Base-by-base conservation (phyloP, 2,797 vertebrate species). In the Pampus argenteus region DNA sequence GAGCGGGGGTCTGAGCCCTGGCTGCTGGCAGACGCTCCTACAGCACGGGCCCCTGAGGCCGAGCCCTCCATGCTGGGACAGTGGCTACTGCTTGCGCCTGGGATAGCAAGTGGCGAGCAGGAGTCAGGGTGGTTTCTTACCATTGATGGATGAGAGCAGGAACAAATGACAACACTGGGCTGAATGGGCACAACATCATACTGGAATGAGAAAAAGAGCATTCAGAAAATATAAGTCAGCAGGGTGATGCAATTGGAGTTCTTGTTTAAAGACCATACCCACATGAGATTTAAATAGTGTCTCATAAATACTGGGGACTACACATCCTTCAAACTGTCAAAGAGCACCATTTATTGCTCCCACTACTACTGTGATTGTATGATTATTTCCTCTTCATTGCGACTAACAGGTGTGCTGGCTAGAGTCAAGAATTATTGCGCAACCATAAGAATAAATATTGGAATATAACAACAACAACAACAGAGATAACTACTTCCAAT, bases 121-220 rank as follows among this genome's bases (percentile, higher is more conserved):
- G 97, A 95, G 89, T 98, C 97, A 42, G 95, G 92, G 91, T 98
- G 96, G 92, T 92, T 97, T 95, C 97, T 99, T 96, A 98, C 97
- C 97, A 99, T 98, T 90, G 97, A 97, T 94, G 97, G 96, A 88
- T 96, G 65, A 92, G 95, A 96, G 89, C 98, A 97, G 93, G 98
- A 96, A 93, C 98, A 98, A 93, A 99, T 95, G 93, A 97, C 97
- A 93, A 97, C 96, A 2, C 95, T 97, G 92, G 98, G 92, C 92
- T 98, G 97, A 92, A 99, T 96, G 82, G 98, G 96, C 94, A 98
- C 96, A 89, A 98, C 95, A 96, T 99, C 98, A 95, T 98, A 99
- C 98, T 99, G 81, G 38, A 76, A 89, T 6, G 64, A 64, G 52
- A 86, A 44, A 73, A 20, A 20, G 34, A 66, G 51, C 5, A 78